Conservation (phyloP, 1,140 invertebrate species). For the Brachionus koreanus region DNA sequence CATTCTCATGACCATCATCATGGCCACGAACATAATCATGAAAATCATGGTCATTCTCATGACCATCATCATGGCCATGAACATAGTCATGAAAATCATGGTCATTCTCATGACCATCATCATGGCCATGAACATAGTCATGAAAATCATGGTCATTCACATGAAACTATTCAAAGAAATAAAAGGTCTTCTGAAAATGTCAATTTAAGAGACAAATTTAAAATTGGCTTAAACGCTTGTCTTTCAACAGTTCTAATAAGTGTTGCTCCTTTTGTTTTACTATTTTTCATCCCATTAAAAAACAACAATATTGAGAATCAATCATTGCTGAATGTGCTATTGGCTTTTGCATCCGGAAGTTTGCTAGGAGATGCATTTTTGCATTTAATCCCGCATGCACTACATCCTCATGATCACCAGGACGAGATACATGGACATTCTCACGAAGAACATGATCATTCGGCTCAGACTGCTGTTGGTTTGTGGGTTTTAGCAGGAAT, state of each 20-base stretch:
- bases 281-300: slow-evolving; percentile 82
- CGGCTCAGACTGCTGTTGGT: slow-evolving; percentile 74
- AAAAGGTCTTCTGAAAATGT: not conserved
- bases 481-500: slow-evolving; percentile 84
- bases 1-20: not conserved
- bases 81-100: not conserved
- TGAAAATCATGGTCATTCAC: not conserved
- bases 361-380: slow-evolving; percentile 91
- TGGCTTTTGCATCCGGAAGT: slow-evolving; percentile 90
- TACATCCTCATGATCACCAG: slow-evolving; percentile 56
- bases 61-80: not conserved
- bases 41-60: not conserved
- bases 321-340: slow-evolving; percentile 73
- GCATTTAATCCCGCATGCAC: slow-evolving; percentile 90
- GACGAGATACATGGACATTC: slow-evolving; percentile 73
- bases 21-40: not conserved
- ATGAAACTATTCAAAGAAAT: not conserved
- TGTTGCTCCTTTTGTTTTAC: slow-evolving; percentile 82
- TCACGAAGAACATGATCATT: slow-evolving; percentile 55
- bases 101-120: not conserved
- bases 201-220: slow-evolving; percentile 18
- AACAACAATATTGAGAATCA: slow-evolving; percentile 72
- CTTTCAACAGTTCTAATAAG: slow-evolving; percentile 81
- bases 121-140: not conserved
- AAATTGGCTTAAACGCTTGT: not conserved